Evolutionary conservation across 92 coral and sea anemone species (phyloP), one percentile per base, ranked within the genome.

Genomic region (Epizoanthus stellaris): DNA sequence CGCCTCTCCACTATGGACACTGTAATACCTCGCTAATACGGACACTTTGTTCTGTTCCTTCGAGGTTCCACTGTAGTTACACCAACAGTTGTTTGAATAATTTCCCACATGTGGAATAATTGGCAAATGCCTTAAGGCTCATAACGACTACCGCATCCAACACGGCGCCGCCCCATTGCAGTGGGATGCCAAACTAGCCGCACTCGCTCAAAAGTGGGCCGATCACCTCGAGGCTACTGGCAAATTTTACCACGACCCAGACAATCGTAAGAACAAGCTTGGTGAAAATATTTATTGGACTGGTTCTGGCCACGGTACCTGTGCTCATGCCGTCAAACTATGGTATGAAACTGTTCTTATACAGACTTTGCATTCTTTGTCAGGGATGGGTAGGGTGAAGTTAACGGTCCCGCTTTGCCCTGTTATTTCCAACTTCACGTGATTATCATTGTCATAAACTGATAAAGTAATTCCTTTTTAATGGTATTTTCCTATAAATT

Each of bases 201-300:
- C 4, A 14, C 77, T 72, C 5, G 60, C 77, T 25, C 77, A 72
- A 56, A 72, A 72, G 19, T 72, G 77, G 77, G 77, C 77, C 60
- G 77, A 72, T 4, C 77, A 72, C 39, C 38, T 72, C 6, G 77
- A 54, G 57, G 77, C 52, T 56, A 12, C 77, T 1, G 77, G 38
- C n/a, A 43, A 56, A 36, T 72, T 72, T 19, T 72, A 72, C 8
- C 77, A 72, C 6, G 77, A 72, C 59, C 77, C 77, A 17, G 77
- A 45, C 30, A 72, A 72, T 16, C 36, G 20, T 43, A 43, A 43
- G 60, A 43, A 43, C 60, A 72, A 72, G 58, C 12, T 72, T 38
- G 77, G 77, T 14, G 77, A 72, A 17, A 72, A 72, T 20, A 72
- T 72, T 72, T 72, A 72, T 57, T 72, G 77, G 77, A 72, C 77